phyloP scores from a whole-genome alignment of 2,113 vertebrate genomes.

The Bostrychus sinensis region DNA sequence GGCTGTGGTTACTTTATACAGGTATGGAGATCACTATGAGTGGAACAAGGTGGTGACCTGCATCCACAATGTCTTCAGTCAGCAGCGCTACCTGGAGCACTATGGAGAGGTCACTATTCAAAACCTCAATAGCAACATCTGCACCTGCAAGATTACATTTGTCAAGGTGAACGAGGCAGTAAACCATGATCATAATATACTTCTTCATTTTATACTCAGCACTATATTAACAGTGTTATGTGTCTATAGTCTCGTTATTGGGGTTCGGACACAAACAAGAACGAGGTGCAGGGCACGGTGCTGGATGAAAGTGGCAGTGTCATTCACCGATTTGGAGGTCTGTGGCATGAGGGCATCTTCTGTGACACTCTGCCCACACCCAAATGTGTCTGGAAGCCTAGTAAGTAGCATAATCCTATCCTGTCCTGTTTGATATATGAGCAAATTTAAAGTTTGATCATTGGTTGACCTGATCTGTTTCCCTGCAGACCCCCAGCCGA shows the following conservation, averaged over 20 bases:
- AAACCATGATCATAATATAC: background rate
- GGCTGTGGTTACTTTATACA: constrained; percentile 42
- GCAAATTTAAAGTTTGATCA: constrained; percentile 34
- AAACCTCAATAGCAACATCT: constrained; percentile 83
- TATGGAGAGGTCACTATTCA: constrained; percentile 90
- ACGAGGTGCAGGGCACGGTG: constrained; percentile 89
- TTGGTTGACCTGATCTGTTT: constrained; percentile 19
- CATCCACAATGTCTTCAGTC: constrained; percentile 92
- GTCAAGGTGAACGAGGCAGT: constrained; percentile 81
- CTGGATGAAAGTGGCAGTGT: constrained; percentile 83
- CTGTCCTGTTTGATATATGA: background rate
- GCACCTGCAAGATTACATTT: constrained; percentile 92
- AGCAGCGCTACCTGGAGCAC: constrained; percentile 92
- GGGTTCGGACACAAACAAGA: constrained; percentile 82
- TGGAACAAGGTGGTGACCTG: constrained; percentile 96
- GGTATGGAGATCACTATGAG: constrained; percentile 91
- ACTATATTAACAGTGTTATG: background rate
- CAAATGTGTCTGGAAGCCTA: constrained; percentile 90
- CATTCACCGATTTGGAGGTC: constrained; percentile 88
- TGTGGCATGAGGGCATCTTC: constrained; percentile 92
- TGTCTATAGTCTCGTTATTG: constrained; percentile 85
- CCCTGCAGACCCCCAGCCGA: constrained; percentile 80
- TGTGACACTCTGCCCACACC: constrained; percentile 83
- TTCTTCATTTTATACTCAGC: background rate
- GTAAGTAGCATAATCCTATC: constrained; percentile 74